Conservation (phyloP, 2,888 invertebrate genomes). For the Brenthis ino region DNA sequence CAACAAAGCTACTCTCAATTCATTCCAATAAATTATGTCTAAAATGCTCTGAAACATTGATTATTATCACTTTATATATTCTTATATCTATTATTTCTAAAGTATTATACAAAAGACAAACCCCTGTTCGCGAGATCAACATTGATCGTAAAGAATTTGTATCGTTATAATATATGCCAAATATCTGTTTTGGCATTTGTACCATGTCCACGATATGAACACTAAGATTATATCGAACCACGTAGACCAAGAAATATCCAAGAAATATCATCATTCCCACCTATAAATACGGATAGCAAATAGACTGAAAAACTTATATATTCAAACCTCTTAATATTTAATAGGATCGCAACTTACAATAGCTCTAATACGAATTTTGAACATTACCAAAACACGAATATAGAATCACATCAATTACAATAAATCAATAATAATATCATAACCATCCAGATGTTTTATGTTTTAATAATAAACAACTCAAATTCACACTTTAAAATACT, state of each 20-base stretch:
- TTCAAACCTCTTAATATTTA: background rate
- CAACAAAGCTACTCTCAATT: constrained; percentile 62
- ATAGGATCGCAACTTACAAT: constrained; percentile 54
- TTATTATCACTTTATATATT: background rate
- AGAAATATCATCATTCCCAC: constrained; percentile 82
- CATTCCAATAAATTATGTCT: constrained; percentile 65
- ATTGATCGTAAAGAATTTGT: constrained; percentile 31
- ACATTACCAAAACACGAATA: constrained; percentile 50
- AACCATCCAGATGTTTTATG: constrained; percentile 32
- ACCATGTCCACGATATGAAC: constrained; percentile 75
- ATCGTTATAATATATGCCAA: constrained; percentile 25
- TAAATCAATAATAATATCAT: constrained; percentile 15
- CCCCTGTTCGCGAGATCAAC: constrained; percentile 37
- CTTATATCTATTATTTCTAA: too few relatives aligned
- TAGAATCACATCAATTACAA: background rate
- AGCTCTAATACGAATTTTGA: constrained; percentile 66
- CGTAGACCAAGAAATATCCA: constrained; percentile 75
- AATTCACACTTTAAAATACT: constrained; percentile 19
- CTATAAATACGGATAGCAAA: constrained; percentile 44
- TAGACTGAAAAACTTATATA: background rate
- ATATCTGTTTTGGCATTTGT: constrained; percentile 46
- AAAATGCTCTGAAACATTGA: constrained; percentile 54
- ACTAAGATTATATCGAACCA: constrained; percentile 71
- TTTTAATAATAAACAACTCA: background rate
- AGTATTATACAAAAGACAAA: constrained; percentile 25